phyloP scores from a whole-genome alignment of 2,113 vertebrate species.

The Pycnonotus jocosus region DNA sequence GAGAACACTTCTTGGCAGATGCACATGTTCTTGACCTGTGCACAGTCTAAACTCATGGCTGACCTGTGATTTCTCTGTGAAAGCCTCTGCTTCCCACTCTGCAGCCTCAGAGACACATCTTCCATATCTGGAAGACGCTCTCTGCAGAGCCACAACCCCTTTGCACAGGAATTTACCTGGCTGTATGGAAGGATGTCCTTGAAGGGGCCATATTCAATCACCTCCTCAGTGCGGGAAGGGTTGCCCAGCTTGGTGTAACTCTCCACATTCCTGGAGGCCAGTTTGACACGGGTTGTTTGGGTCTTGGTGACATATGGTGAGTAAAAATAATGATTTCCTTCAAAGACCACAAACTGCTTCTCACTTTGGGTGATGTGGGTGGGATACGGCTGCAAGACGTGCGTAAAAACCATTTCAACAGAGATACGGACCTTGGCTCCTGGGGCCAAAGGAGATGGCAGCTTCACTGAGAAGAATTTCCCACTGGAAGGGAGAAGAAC shows the following conservation, averaged over 20 bases:
- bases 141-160: background rate
- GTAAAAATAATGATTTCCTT: constrained; percentile 96
- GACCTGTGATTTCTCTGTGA: fast-evolving
- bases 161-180: constrained; percentile 72
- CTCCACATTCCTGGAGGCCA: constrained; percentile 92
- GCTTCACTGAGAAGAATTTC: constrained; percentile 84
- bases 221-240: constrained; percentile 86
- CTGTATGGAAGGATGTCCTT: constrained; percentile 84
- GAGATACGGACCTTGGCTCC: constrained; percentile 83
- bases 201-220: constrained; percentile 93
- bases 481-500: constrained; percentile 72
- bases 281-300: constrained; percentile 87
- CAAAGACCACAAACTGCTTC: constrained; percentile 94
- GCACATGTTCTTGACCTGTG: fast-evolving
- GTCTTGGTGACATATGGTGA: constrained; percentile 87
- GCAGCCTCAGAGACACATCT: background rate
- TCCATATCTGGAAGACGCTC: background rate
- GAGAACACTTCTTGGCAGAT: background rate
- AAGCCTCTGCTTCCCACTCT: background rate
- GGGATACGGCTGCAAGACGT: constrained; percentile 90
- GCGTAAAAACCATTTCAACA: constrained; percentile 88
- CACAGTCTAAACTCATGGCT: background rate
- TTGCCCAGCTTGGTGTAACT: constrained; percentile 94
- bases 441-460: constrained; percentile 79
- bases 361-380: constrained; percentile 93